phyloP scores from a whole-genome alignment of 2,113 vertebrate genomes.

The Prionailurus viverrinus region DNA sequence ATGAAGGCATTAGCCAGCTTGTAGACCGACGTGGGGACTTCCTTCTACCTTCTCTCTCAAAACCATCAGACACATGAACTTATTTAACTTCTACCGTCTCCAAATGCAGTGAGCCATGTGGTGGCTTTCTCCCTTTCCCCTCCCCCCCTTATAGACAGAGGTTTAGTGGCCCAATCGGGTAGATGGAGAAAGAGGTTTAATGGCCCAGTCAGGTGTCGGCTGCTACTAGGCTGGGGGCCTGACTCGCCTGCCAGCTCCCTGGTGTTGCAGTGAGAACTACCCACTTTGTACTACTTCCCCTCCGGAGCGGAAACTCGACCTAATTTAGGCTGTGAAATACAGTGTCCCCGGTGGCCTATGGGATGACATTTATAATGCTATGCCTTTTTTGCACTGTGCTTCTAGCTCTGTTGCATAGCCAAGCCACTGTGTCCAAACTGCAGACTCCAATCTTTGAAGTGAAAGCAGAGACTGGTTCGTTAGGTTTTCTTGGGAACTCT shows the following conservation, averaged over 20 bases:
- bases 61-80: background rate
- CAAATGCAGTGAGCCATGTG: fast-evolving
- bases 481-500: constrained; percentile 69
- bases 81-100: background rate
- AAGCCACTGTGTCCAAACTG: background rate
- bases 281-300: background rate
- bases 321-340: background rate
- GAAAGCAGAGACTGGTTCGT: constrained; percentile 65
- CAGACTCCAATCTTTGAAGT: background rate
- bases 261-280: background rate
- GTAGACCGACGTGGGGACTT: fast-evolving
- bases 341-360: fast-evolving
- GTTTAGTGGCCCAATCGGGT: background rate
- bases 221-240: background rate
- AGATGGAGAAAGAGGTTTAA: background rate
- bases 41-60: background rate
- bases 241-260: background rate
- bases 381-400: no score
- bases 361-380: background rate
- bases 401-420: background rate
- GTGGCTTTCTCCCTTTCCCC: background rate
- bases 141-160: background rate
- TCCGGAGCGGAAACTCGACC: background rate
- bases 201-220: background rate
- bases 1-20: background rate